These are phyloP conservation scores for Eupithecia subumbrata DNA, from an alignment of 2,888 invertebrate genomes.

Conservation along the genomic window DNA sequence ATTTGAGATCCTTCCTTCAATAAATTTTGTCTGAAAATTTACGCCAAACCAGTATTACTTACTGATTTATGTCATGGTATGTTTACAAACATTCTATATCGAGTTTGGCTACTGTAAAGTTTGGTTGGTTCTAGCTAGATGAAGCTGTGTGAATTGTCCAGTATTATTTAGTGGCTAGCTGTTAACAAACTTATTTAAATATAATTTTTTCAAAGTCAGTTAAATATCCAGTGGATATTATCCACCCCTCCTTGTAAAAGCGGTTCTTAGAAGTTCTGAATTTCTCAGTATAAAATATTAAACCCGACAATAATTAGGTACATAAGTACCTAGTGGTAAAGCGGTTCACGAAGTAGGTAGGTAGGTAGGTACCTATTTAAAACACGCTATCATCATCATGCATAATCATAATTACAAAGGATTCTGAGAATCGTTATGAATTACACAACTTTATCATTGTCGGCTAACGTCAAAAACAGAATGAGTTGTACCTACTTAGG, in stretches of 20 bases:
- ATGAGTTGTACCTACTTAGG: no score
- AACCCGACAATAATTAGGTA: background rate
- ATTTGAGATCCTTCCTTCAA: no score
- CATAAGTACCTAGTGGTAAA: background rate
- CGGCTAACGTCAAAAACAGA: slow-evolving; percentile 19
- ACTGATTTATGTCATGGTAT: no score
- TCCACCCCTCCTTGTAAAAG: no score
- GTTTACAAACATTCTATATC: no score
- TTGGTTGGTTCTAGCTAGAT: background rate
- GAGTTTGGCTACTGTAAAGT: background rate
- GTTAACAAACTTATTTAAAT: no score
- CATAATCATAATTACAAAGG: slow-evolving; percentile 10
- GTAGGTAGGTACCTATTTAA: background rate
- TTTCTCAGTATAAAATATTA: background rate
- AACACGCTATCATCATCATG: background rate
- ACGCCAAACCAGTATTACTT: no score
- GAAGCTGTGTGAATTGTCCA: background rate
- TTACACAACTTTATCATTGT: slow-evolving; percentile 12
- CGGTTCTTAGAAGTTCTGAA: background rate
- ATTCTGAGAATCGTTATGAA: slow-evolving; percentile 17
- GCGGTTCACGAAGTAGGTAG: background rate
- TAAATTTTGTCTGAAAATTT: no score
- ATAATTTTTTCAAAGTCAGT: no score
- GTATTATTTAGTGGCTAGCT: background rate
- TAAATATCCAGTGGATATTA: no score